Base-by-base conservation (phyloP, 2,888 invertebrate species). In the Esperia sulphurella region DNA sequence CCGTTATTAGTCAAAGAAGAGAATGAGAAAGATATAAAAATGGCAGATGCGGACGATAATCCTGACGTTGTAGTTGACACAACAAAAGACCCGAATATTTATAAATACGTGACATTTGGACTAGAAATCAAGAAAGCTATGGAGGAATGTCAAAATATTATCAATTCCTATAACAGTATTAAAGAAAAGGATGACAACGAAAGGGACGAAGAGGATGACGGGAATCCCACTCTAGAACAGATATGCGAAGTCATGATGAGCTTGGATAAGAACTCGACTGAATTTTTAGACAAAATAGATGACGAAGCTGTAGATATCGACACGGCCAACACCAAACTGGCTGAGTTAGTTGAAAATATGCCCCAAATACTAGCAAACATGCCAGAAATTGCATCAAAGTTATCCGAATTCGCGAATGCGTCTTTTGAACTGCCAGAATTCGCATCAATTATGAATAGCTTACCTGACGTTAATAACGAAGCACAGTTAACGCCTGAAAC, bases 61-160 rank as follows among this genome's bases (percentile, higher is more conserved):
- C 0, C 57, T 0, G 70, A 68, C 6, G 33, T 58, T 0, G 55
- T 57, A 0, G 45, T 50, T 0, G 51, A 55, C 3, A 46, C 53
- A 33, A 64, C 61, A 0, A 82, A 79, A 51, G 85, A 86, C 30
- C 71, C 77, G 0, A 81, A 77, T 40, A 69, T 84, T 0, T 80
- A 80, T 39, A 88, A 86, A 30, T 86, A 87, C 35, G 82, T 86
- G 0, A 80, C 81, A 0, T 86, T 87, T 28, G 86, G 89, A 0
- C 33, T 87, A 21, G 86, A 88, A 65, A 84, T 89, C 5, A 89
- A 87, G 50, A 87, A 83, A 53, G 87, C 87, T 0, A 86, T 89
- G 83, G 89, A 88, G 48, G 87, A 88, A 38, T 87, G 88, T 52
- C 86, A 88, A 63, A 84, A 85, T 55, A 85, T 88, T 14, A 88